A percentile compares a stretch with the other conserved stretches of the same genome.
phyloP scores from a whole-genome alignment of 2,797 vertebrate species.

The Anabacerthia variegaticeps region DNA sequence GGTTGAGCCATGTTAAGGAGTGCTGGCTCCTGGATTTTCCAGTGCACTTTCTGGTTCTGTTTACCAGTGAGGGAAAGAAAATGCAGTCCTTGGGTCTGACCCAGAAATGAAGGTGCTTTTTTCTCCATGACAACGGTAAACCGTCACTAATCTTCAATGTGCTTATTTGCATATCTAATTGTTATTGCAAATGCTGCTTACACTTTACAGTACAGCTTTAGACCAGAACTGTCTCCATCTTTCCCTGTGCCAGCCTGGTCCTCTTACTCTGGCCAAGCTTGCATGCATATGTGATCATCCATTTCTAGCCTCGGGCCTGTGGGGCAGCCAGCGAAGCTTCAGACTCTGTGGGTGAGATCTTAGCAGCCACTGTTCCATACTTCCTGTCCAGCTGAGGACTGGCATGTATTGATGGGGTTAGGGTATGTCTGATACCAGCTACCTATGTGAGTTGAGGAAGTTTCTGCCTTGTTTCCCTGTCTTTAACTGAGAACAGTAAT shows the following conservation, averaged over 20 bases:
- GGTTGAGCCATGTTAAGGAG: not conserved
- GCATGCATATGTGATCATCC: not conserved
- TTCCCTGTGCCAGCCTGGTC: not conserved
- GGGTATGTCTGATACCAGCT: not conserved
- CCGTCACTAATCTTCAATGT: conserved; percentile 9
- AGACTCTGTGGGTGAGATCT: not conserved
- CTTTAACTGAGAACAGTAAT: not conserved
- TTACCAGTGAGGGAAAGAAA: not conserved
- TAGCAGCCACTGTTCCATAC: not conserved
- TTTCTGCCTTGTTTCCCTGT: not conserved
- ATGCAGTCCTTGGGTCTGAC: not conserved
- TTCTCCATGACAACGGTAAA: conserved; percentile 25
- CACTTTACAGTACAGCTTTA: not conserved
- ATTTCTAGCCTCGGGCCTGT: not conserved
- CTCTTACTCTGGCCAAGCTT: not conserved
- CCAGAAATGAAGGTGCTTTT: not conserved
- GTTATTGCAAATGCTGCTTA: not conserved
- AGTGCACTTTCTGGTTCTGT: not conserved
- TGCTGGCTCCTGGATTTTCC: not conserved
- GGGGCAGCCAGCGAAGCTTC: not conserved
- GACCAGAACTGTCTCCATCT: not conserved
- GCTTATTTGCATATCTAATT: conserved; percentile 50
- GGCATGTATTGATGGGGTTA: not conserved
- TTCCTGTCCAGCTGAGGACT: not conserved
- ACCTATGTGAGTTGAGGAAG: not conserved